phyloP scores from a whole-genome alignment of 2,797 vertebrate genomes.

The Mormyrops boulengeri region DNA sequence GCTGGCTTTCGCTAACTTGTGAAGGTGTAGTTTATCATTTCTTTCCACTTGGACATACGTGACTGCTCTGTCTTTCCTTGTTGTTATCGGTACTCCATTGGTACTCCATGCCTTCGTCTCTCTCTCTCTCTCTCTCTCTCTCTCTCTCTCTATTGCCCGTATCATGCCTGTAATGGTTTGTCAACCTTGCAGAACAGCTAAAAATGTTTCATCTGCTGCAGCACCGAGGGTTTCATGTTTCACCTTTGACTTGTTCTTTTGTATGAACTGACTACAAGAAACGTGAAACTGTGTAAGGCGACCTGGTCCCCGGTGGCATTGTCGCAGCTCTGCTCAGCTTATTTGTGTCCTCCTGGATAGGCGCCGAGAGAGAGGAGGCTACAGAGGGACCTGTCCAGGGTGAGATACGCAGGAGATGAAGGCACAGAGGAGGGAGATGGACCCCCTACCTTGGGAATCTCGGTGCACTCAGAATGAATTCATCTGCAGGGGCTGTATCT shows the following conservation, averaged over 20 bases:
- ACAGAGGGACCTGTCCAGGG: background rate
- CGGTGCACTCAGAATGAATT: constrained; percentile 53
- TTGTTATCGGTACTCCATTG: background rate
- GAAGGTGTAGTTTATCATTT: background rate
- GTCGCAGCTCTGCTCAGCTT: constrained; percentile 32
- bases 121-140: background rate
- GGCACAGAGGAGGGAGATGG: constrained; percentile 12
- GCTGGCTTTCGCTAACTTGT: background rate
- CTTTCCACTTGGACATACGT: background rate
- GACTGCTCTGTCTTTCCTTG: background rate
- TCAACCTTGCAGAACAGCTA: constrained; percentile 10
- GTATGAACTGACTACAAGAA: constrained; percentile 48
- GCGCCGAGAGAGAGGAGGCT: background rate
- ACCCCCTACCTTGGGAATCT: constrained; percentile 37
- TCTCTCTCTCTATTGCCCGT: background rate
- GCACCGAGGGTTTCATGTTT: constrained; percentile 39
- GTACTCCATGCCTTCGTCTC: background rate
- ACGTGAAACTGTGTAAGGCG: constrained; percentile 51
- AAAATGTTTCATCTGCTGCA: constrained; percentile 7
- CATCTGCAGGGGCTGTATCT: constrained; percentile 46
- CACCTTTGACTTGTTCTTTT: constrained; percentile 55
- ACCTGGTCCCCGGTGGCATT: constrained; percentile 36
- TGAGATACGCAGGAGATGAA: background rate
- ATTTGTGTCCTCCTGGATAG: constrained; percentile 20
- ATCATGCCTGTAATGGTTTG: background rate